Evolutionary conservation across 2,113 vertebrate species (phyloP), one percentile per base, ranked within the genome.

Genomic region (Silurus meridionalis): DNA sequence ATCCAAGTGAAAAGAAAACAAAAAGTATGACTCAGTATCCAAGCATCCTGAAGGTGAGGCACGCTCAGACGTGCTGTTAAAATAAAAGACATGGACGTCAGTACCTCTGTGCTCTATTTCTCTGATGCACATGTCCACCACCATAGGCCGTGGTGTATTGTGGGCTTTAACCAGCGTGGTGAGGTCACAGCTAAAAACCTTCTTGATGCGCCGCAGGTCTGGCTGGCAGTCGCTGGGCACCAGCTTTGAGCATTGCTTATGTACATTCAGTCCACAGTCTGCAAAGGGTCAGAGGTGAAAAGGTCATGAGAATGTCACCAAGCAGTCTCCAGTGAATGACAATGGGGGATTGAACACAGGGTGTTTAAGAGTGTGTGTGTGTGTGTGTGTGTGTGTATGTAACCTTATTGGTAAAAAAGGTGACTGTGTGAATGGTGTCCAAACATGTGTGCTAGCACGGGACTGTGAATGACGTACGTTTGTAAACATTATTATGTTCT

Each of bases 141-240:
- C 98, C 97, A 99, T 98, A 8, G 98, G 98, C 55, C 98, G 95
- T 71, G 95, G 95, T 0, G 96, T 94, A 83, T 97, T 99, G 89
- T 99, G 98, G 83, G 98, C 98, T 93, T 99, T 99, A 91, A 99
- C 98, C 0, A 99, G 95, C 0, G 98, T 99, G 57, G 98, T 99
- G 89, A 99, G 97, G 88, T 99, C 98, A 58, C 98, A 99, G 91
- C 98, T 98, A 90, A 97, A 99, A 83, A 99, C 97, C 91, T 98
- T 95, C 91, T 98, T 99, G 93, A 99, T 98, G 91, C 97, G 95
- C 92, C 97, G 97, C 88, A 99, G 96, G 91, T 99, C 98, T 0
- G 98, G 98, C 87, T 98, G 97, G 92, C 98, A 99, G 95, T 99
- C 97, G 0, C 97, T 98, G 89, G 98, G 97, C 83, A 99, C 97